A percentile compares a stretch with the other conserved stretches of the same genome.
phyloP scores from a whole-genome alignment of 2,888 invertebrate genomes.

The Lampropteryx suffumata region DNA sequence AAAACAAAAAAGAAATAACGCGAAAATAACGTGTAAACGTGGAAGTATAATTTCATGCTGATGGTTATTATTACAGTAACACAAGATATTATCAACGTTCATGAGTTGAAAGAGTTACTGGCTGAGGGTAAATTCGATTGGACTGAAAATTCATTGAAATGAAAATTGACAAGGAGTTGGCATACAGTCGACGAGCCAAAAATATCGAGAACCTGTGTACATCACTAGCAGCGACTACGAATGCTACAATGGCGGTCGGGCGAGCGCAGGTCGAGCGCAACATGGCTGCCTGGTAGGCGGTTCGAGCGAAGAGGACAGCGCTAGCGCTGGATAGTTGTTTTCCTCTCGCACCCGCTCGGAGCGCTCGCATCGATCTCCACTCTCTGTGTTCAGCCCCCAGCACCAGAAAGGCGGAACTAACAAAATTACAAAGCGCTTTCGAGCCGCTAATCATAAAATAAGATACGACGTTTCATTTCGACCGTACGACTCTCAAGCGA shows the following conservation, averaged over 20 bases:
- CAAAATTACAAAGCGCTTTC: constrained; percentile 83
- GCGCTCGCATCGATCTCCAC: constrained; percentile 81
- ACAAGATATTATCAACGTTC: no score
- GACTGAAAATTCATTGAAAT: constrained; percentile 4
- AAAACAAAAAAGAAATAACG: no score
- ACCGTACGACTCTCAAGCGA: constrained; percentile 80
- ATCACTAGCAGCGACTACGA: constrained; percentile 77
- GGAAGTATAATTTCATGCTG: no score
- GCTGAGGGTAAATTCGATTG: neutral
- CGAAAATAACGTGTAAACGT: no score
- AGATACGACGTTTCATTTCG: constrained; percentile 84
- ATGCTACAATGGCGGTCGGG: constrained; percentile 83
- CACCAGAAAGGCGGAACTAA: constrained; percentile 84
- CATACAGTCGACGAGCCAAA: constrained; percentile 38
- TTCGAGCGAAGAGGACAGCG: constrained; percentile 71
- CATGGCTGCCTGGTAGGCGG: constrained; percentile 83
- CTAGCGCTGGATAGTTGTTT: constrained; percentile 57
- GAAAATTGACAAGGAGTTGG: constrained; percentile 13
- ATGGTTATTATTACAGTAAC: no score
- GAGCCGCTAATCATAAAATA: constrained; percentile 84
- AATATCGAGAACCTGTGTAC: constrained; percentile 67
- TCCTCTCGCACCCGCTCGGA: constrained; percentile 73
- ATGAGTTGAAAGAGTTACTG: neutral
- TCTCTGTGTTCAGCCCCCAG: constrained; percentile 79
- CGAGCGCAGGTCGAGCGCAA: constrained; percentile 83